Evolutionary conservation across 2,797 vertebrate genomes (phyloP), one percentile per base, ranked within the genome.

Genomic region (Neosalanx taihuensis): DNA sequence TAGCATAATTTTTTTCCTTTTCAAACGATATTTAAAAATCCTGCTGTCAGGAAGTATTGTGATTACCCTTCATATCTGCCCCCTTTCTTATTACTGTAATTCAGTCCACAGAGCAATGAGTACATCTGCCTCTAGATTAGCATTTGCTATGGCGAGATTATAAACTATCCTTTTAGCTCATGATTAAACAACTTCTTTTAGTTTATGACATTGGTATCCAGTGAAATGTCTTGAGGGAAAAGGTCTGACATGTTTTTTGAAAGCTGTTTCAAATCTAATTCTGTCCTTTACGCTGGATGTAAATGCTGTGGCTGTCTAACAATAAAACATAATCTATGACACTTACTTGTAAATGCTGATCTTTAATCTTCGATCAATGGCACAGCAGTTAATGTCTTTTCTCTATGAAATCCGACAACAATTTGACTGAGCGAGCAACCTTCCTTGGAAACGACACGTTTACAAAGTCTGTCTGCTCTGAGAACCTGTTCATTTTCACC

Each of bases 121-220:
- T 67, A 64, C 69, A 67, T 76, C 12, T 62, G 63, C 31, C 53
- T 80, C 74, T 74, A 29, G 72, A 76, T 80, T 69, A 60, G 49
- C 74, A 74, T 79, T 79, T 76, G 26, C 76, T 67, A 64, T 56
- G 62, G 66, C 76, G 59, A 81, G 72, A 78, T 81, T 58, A 75
- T 66, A 70, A 35, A 63, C 53, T 69, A 73, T 15, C 65, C 73
- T 81, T 78, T 81, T 60, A 78, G 80, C 75, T 76, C 41, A 75
- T 78, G 77, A 83, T 83, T 85, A 79, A 84, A 74, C 35, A 69
- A 46, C 63, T 83, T 71, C 64, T 74, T 64, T 73, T 77, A 73
- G 69, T 76, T 76, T 72, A 74, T 82, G 77, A 76, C 76, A 64
- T 61, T 75, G 70, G 62, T 76, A 82, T 71, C 6, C 49, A 20